Base-by-base conservation (phyloP, 2,888 invertebrate species). In the Drosophila niveifrons region DNA sequence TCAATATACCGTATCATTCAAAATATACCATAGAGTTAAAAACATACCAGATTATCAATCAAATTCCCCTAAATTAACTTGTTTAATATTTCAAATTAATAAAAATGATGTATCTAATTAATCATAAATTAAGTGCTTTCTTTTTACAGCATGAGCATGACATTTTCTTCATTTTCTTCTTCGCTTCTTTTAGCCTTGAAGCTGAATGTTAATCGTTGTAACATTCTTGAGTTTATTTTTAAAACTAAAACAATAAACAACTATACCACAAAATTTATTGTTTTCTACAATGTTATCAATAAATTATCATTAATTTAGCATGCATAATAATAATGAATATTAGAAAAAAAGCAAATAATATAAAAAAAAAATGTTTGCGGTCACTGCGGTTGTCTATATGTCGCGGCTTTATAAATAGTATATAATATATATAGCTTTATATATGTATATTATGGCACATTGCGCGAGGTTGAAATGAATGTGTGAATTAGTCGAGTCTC, bases 281-380 rank as follows among this genome's bases (percentile, higher is more conserved):
- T 80, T 78, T 80, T 82, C 75, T 75, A 84, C 75, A 87, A 77
- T 74, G 79, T 77, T 86, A 86, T 86, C 83, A 75, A 77, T 67
- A 79, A 86, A 86, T 86, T 83, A 84, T 87, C 87, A 83, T 83
- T 84, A 73, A 86, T 83, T 83, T 83, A 86, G 79, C 73, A 70
- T 71, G 53, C 75, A 69, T 66, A 79, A 81, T 85, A 76, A 71
- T 61, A 67, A 64, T 47, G 51, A 46, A 41, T 43, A 57, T 55
- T 18, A 58, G 17, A 34, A 46, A 10, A 53, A 8, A 53, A 50
- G 44, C 13, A 48, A 36, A 46, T 9, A 23, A 4, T 4, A 46
- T 3, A 31, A 43, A 9, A 17, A 31, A 43, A 9, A 17, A 23
- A 36, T 18, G 36, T 36, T 41, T 75, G 75, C 62, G 74, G 66